Conservation (phyloP, 2,113 vertebrate species). For the Opisthocomus hoazin region DNA sequence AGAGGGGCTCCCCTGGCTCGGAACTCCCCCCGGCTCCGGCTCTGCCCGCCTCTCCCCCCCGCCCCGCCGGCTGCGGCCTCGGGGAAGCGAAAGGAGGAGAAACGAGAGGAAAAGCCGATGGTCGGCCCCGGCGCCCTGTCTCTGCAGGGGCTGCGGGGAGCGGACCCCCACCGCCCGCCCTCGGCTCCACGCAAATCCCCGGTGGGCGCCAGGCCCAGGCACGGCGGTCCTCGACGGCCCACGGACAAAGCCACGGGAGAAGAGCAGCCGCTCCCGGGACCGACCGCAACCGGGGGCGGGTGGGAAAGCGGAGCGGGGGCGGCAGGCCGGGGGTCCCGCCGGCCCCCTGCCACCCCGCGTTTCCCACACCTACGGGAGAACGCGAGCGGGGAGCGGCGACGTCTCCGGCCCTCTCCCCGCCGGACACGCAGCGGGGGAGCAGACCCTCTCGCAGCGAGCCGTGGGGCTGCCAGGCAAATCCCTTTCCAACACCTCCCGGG, state of each 20-base stretch:
- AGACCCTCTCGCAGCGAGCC: neutral
- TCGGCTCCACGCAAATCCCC: neutral
- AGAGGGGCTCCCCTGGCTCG: neutral
- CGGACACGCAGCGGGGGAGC: too few relatives aligned
- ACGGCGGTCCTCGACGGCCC: neutral
- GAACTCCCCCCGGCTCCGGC: neutral
- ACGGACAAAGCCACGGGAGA: neutral
- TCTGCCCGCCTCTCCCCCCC: neutral
- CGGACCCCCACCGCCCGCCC: too few relatives aligned
- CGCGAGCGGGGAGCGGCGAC: neutral
- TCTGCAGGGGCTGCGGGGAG: neutral
- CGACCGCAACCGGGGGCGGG: neutral
- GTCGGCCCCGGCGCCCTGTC: neutral
- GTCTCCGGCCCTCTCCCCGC: neutral
- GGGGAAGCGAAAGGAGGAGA: neutral
- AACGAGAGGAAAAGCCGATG: neutral
- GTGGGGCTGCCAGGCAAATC: slow-evolving; percentile 14
- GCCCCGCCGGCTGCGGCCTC: neutral
- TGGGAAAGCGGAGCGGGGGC: neutral
- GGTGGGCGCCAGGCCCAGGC: neutral
- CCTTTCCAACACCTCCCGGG: neutral
- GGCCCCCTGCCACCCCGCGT: neutral
- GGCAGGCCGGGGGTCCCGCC: neutral
- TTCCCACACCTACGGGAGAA: neutral
- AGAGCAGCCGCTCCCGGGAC: neutral